phyloP scores from a whole-genome alignment of 2,797 vertebrate species.

The Hephaestus fuliginosus region DNA sequence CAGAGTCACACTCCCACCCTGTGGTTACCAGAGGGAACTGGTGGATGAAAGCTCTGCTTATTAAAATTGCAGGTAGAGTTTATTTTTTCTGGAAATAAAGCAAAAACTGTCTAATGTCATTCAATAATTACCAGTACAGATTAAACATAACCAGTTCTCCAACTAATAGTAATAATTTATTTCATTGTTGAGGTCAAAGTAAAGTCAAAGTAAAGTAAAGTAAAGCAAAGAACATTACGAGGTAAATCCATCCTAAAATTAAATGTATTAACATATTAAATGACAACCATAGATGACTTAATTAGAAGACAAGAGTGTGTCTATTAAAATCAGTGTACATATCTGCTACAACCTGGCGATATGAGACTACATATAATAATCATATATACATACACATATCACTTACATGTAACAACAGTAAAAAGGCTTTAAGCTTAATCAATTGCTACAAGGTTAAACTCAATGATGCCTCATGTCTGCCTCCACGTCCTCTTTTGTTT shows the following conservation, averaged over 20 bases:
- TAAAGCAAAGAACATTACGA: background rate
- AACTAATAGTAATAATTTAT: background rate
- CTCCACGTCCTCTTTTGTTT: background rate
- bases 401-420: too few relatives aligned
- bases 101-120: background rate
- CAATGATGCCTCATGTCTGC: background rate
- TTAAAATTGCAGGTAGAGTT: background rate
- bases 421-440: background rate
- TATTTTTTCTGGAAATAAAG: background rate
- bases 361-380: too few relatives aligned
- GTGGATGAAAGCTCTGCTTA: background rate
- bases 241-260: background rate
- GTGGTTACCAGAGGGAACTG: constrained; percentile 63
- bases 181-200: background rate
- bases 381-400: too few relatives aligned
- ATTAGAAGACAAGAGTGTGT: background rate
- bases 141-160: background rate
- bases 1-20: constrained; percentile 70
- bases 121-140: background rate
- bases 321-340: background rate
- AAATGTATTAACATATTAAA: background rate
- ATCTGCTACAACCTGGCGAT: too few relatives aligned
- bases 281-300: background rate
- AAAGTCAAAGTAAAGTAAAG: too few relatives aligned
- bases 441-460: background rate